Conservation (phyloP, 2,888 invertebrate genomes). For the Aplocera efformata region DNA sequence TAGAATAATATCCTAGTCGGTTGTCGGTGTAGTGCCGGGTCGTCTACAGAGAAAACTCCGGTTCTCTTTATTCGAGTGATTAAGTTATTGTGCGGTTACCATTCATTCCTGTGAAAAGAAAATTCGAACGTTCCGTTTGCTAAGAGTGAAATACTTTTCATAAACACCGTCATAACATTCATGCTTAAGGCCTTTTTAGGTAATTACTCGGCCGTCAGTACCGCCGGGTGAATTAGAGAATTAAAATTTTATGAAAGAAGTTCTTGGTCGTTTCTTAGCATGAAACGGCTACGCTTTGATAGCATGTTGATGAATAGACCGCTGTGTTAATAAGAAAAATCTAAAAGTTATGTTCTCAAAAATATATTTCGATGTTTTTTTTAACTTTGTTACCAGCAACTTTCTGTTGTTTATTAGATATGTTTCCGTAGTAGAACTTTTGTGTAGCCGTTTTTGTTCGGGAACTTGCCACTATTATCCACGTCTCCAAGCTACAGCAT, state of each 20-base stretch:
- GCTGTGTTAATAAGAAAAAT: too few relatives aligned
- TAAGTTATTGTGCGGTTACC: constrained; percentile 69
- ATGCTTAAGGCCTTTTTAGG: constrained; percentile 76
- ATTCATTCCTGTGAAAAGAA: constrained; percentile 58
- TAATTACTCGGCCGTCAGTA: constrained; percentile 66
- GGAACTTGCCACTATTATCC: too few relatives aligned
- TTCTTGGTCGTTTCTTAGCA: constrained; percentile 62
- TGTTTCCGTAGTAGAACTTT: too few relatives aligned
- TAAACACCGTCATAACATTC: constrained; percentile 78
- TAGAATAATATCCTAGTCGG: too few relatives aligned
- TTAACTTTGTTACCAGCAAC: too few relatives aligned
- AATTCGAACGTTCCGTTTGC: constrained; percentile 54
- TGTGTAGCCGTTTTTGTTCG: too few relatives aligned
- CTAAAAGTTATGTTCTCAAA: too few relatives aligned
- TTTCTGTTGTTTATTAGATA: too few relatives aligned
- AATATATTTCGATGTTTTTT: too few relatives aligned
- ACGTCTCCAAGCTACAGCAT: too few relatives aligned
- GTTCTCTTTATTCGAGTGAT: constrained; percentile 18
- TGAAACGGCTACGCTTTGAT: constrained; percentile 28
- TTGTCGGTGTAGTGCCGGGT: too few relatives aligned
- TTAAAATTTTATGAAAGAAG: constrained; percentile 72
- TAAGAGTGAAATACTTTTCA: constrained; percentile 70
- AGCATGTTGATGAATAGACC: constrained; percentile 1
- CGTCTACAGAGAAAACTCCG: too few relatives aligned
- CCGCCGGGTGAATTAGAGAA: constrained; percentile 69